Conservation (phyloP, 1,140 invertebrate species). For the Drosophila punjabiensis region DNA sequence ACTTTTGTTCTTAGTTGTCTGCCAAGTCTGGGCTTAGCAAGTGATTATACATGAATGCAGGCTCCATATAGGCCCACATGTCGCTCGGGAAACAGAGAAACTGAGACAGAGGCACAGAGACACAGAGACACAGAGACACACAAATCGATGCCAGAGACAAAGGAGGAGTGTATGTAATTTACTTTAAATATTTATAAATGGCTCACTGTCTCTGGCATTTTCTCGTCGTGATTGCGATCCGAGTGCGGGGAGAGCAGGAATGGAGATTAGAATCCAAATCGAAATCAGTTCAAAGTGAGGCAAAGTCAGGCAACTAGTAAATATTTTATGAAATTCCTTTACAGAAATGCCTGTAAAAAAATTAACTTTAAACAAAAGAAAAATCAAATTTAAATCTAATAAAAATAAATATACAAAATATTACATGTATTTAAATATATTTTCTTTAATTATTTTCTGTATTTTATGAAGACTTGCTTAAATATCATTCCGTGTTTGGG, state of each 20-base stretch:
- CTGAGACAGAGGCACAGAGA: neutral
- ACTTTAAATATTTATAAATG: slow-evolving; percentile 63
- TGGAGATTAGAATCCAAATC: slow-evolving; percentile 33
- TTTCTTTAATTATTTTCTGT: neutral
- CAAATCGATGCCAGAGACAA: slow-evolving; percentile 27
- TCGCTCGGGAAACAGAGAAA: slow-evolving; percentile 10
- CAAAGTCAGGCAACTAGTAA: slow-evolving; percentile 43
- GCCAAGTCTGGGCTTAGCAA: slow-evolving; percentile 46
- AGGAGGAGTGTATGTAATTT: slow-evolving; percentile 41
- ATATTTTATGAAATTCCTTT: neutral
- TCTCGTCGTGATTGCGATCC: slow-evolving; percentile 23
- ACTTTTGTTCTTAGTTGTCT: slow-evolving; percentile 52
- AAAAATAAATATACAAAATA: neutral
- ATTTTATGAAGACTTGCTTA: too few species aligned
- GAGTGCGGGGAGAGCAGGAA: slow-evolving; percentile 10
- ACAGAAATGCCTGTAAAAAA: neutral
- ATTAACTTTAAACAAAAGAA: neutral
- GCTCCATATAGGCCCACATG: slow-evolving; percentile 19
- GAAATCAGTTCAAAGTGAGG: slow-evolving; percentile 59
- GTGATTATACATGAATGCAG: slow-evolving; percentile 50
- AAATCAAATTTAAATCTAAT: neutral
- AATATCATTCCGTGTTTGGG: neutral
- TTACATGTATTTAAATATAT: neutral
- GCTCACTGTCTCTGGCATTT: slow-evolving; percentile 31
- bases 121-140: neutral